Evolutionary conservation across 2,888 invertebrate species (phyloP).

Genomic region (Heteropelma amictum): DNA sequence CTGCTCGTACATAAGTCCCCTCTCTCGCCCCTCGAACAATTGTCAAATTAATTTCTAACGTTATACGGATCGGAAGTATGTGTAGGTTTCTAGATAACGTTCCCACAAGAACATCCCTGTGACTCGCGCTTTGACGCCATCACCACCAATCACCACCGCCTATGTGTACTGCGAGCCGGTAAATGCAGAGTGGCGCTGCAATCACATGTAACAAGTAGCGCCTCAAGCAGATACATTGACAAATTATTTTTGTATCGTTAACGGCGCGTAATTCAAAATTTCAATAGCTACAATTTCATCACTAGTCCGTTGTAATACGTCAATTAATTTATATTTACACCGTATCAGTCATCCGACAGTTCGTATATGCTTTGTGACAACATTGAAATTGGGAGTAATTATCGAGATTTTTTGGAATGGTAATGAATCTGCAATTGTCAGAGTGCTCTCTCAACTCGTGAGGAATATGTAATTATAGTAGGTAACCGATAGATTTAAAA

Average conservation of each 20-base stretch:
- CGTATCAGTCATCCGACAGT: too few relatives aligned
- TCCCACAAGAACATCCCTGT: constrained; percentile 39
- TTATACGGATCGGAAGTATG: constrained; percentile 20
- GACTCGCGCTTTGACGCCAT: constrained; percentile 51
- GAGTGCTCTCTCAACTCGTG: too few relatives aligned
- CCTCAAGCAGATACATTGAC: neutral
- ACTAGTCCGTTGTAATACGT: too few relatives aligned
- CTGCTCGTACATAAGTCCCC: neutral
- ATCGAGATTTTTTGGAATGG: too few relatives aligned
- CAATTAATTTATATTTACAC: too few relatives aligned
- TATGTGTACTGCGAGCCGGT: constrained; percentile 36
- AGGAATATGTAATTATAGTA: too few relatives aligned
- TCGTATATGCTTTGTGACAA: too few relatives aligned
- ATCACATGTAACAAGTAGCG: neutral
- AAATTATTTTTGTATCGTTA: neutral
- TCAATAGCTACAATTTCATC: too few relatives aligned
- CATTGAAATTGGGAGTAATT: too few relatives aligned
- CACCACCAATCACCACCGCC: constrained; percentile 36
- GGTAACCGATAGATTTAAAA: too few relatives aligned
- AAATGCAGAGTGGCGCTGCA: neutral
- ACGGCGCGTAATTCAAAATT: too few relatives aligned
- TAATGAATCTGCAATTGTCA: too few relatives aligned
- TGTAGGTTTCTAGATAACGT: constrained; percentile 29
- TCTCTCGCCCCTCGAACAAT: constrained; percentile 18
- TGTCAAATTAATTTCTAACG: constrained; percentile 48